Conservation (phyloP, 2,113 vertebrate genomes). For the Anarhynchus alexandrinus region DNA sequence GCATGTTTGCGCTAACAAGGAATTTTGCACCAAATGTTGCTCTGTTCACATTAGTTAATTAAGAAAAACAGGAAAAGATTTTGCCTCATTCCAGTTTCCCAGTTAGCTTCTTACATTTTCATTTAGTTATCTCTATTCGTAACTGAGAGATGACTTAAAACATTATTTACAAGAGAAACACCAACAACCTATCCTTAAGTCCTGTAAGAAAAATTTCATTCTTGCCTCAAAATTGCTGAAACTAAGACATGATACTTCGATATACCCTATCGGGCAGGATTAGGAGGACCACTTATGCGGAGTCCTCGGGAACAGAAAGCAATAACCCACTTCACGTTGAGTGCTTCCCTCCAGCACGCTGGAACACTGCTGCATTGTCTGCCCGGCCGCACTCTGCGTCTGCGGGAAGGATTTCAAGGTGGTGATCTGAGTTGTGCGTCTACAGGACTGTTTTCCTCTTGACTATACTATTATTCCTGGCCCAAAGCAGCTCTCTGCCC, state of each 20-base stretch:
- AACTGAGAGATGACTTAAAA: background rate
- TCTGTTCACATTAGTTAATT: background rate
- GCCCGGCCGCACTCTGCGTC: rapidly evolving
- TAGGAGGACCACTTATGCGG: rapidly evolving
- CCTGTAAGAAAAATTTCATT: background rate
- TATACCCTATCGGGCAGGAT: background rate
- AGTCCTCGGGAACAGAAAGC: background rate
- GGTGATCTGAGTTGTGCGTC: rapidly evolving
- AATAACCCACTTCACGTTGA: background rate
- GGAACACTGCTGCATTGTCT: background rate
- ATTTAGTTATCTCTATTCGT: background rate
- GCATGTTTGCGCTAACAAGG: background rate
- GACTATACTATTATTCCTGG: background rate
- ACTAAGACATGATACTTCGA: rapidly evolving
- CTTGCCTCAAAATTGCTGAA: background rate
- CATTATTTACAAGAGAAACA: background rate
- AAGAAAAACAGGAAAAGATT: background rate
- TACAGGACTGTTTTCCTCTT: background rate
- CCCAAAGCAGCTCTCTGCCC: background rate
- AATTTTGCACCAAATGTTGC: background rate
- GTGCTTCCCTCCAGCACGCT: rapidly evolving
- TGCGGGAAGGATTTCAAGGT: background rate
- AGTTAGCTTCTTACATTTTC: background rate
- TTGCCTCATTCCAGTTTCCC: background rate
- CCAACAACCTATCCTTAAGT: rapidly evolving